Base-by-base conservation (phyloP, 2,113 vertebrate species). In the Ranitomeya variabilis region DNA sequence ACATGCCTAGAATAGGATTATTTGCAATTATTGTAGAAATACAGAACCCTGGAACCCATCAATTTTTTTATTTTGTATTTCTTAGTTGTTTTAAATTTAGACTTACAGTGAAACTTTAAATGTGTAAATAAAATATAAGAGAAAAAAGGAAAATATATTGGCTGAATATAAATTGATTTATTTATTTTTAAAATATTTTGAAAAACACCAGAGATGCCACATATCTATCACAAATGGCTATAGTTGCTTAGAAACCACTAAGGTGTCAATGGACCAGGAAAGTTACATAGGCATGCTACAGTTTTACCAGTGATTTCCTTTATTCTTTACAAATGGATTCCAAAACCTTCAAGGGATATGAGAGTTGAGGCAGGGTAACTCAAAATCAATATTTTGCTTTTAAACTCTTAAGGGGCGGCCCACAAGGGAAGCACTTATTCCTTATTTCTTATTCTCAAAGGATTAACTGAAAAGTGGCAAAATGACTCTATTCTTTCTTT, bases 331-430 rank as follows among this genome's bases (percentile, higher is more conserved):
- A 95, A 95, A 96, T 95, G 94, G 94, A 96, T 92, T 92, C 90
- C 90, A 92, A 94, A 95, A 93, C 92, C 95, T 95, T 93, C 92
- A 91, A 95, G 95, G 96, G 94, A 96, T 84, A 95, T 92, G 95
- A 94, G 93, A 95, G 95, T 95, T 95, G 95, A 96, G 96, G 95
- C 90, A 93, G 94, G 95, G 94, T 95, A 96, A 95, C 93, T 95
- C 93, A 94, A 96, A 97, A 97, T 97, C 96, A 97, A 97, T 97
- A 97, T 94, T 95, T 95, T 95, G 96, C 96, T 97, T 97, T 97
- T 97, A 97, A 96, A 96, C 94, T 95, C 93, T 95, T 94, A 94
- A 95, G 92, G 92, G 90, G 92, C 94, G 93, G 94, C 95, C 95
- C 96, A 95, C 88, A 93, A 95, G 96, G 95, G 93, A 95, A 94